A percentile compares a stretch with the other conserved stretches of the same genome.
phyloP scores from a whole-genome alignment of 2,888 invertebrate genomes.

The Myopa tessellatipennis region DNA sequence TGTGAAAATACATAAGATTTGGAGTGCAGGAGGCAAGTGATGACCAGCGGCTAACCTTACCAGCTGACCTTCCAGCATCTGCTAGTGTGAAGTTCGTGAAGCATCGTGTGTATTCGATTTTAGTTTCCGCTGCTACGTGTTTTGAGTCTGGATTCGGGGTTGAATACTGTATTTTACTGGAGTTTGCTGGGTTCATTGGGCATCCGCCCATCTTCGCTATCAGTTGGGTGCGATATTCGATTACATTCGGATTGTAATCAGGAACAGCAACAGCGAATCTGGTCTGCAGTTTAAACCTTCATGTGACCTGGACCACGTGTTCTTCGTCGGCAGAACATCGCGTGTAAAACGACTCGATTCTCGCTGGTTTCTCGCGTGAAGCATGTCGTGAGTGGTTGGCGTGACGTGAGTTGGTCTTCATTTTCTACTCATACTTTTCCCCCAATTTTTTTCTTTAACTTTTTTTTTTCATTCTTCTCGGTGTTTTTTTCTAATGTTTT shows the following conservation, averaged over 20 bases:
- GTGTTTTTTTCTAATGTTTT: background rate
- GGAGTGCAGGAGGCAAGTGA: background rate
- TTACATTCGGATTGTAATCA: too few relatives aligned
- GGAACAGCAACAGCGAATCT: too few relatives aligned
- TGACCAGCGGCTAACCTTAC: background rate
- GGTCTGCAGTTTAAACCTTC: slow-evolving; percentile 63
- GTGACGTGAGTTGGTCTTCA: background rate
- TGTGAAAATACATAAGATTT: background rate
- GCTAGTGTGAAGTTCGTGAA: background rate
- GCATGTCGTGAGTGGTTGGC: background rate
- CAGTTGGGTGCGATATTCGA: slow-evolving; percentile 34
- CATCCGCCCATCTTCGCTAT: slow-evolving; percentile 24
- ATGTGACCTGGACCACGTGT: slow-evolving; percentile 68
- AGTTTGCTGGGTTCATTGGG: background rate
- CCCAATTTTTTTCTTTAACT: background rate
- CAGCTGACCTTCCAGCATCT: background rate
- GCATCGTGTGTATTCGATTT: background rate
- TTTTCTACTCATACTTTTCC: too few relatives aligned
- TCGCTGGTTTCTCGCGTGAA: slow-evolving; percentile 48
- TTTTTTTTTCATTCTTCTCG: background rate
- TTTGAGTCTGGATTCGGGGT: background rate
- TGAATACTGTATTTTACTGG: background rate
- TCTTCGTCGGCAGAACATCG: slow-evolving; percentile 54
- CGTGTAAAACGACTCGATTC: slow-evolving; percentile 25
- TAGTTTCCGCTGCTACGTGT: background rate